A percentile compares a stretch with the other conserved stretches of the same genome.
These are phyloP conservation scores for Candidula unifasciata DNA, from an alignment of 2,888 invertebrate species.

Conservation along the genomic window DNA sequence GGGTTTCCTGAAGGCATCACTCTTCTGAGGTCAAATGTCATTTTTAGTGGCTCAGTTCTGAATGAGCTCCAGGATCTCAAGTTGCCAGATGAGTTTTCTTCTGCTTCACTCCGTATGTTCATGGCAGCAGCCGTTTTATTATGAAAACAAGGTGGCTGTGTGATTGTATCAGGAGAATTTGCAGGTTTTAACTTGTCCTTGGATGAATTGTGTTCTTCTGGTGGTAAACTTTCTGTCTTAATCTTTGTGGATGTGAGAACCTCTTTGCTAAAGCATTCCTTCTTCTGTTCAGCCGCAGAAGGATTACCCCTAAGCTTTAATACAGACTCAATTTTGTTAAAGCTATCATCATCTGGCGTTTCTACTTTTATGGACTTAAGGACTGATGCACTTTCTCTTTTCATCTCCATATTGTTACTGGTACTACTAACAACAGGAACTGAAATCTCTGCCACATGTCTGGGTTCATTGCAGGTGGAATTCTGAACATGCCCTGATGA, in stretches of 20 bases:
- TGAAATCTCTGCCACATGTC: background rate
- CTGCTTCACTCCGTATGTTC: background rate
- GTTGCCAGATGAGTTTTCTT: background rate
- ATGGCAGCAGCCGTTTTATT: background rate
- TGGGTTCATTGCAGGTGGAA: background rate
- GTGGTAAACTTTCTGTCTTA: background rate
- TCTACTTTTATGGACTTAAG: background rate
- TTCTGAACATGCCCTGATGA: background rate
- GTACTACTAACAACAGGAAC: background rate
- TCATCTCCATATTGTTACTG: background rate
- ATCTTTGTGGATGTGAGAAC: background rate
- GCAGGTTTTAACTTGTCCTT: background rate
- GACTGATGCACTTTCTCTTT: background rate
- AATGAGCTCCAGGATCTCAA: background rate
- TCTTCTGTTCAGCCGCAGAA: background rate
- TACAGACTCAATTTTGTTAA: background rate
- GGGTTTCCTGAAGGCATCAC: background rate
- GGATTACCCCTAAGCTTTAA: background rate
- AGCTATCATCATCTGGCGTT: background rate
- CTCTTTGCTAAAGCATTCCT: background rate
- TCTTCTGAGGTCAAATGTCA: conserved; percentile 28
- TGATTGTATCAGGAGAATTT: background rate
- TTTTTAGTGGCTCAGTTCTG: background rate
- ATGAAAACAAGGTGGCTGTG: background rate
- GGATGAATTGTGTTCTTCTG: background rate